Percentiles rank a stretch among this genome's conserved stretches.
These are phyloP conservation scores for Ophiothrix spiculata DNA, from an alignment of 35 echinoderm and acorn worm species.

Conservation along the genomic window DNA sequence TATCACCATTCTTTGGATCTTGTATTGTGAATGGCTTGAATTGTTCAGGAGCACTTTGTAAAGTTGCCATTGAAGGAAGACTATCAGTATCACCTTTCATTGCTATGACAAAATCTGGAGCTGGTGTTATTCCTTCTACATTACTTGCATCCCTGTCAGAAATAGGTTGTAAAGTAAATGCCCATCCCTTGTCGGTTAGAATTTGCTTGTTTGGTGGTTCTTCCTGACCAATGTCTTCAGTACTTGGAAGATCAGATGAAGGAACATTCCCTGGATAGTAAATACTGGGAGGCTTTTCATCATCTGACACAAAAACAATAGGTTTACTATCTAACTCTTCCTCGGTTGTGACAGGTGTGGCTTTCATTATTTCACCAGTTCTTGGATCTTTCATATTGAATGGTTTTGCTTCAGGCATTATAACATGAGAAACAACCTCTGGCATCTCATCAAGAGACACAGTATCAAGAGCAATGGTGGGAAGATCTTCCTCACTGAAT, in stretches of 20 bases:
- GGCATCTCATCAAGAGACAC: not conserved
- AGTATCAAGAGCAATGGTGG: not conserved
- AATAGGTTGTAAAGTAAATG: not conserved
- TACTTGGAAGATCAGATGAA: not conserved
- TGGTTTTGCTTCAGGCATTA: not conserved
- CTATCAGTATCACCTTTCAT: not conserved
- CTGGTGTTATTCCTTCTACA: not conserved
- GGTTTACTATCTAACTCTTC: conserved; percentile 28
- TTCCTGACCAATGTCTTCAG: not conserved
- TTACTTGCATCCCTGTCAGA: not conserved
- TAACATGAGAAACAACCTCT: conserved; percentile 3
- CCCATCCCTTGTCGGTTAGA: not conserved
- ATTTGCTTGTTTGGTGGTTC: not conserved
- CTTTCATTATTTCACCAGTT: conserved; percentile 49
- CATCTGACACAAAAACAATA: conserved; percentile 43
- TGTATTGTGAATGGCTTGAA: conserved; percentile 1
- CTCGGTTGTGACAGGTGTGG: conserved; percentile 41
- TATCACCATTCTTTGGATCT: conserved; percentile 13
- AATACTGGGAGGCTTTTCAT: not conserved
- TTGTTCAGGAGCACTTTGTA: not conserved
- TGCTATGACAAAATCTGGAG: not conserved
- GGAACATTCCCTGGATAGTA: conserved; percentile 1
- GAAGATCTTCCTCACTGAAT: not conserved
- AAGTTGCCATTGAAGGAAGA: not conserved
- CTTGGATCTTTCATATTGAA: conserved; percentile 44